phyloP scores from a whole-genome alignment of 2,797 vertebrate genomes.

The Simalia tracyae region DNA sequence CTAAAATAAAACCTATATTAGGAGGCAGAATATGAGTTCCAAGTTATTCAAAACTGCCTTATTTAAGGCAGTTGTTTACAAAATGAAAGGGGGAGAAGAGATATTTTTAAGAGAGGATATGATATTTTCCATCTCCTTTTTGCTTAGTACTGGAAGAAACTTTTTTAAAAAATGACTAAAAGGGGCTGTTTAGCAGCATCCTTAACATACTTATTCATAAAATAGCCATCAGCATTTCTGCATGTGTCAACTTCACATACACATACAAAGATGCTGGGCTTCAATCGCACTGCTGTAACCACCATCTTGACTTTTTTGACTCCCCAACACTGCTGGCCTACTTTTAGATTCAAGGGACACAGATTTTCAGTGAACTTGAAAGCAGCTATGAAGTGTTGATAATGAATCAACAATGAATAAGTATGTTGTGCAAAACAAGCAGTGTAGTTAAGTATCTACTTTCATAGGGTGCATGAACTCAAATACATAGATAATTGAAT shows the following conservation, averaged over 20 bases:
- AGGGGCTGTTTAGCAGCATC: not conserved
- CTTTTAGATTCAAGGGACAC: not conserved
- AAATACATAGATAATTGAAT: not conserved
- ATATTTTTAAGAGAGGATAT: not conserved
- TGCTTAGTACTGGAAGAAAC: not conserved
- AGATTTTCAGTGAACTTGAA: not conserved
- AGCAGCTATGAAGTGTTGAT: not conserved
- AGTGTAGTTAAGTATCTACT: not conserved
- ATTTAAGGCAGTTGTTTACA: not conserved
- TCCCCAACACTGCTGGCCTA: not conserved
- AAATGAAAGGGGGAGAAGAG: not conserved
- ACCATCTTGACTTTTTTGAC: no score
- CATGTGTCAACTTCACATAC: not conserved
- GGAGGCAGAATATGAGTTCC: not conserved
- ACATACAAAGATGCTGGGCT: not conserved
- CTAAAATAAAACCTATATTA: not conserved
- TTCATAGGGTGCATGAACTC: not conserved
- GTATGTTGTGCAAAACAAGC: not conserved
- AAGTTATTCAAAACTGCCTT: not conserved
- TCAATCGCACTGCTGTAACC: no score
- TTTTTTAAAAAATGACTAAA: not conserved
- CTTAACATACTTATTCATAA: not conserved
- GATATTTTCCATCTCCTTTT: not conserved
- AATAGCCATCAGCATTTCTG: not conserved
- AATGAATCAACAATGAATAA: not conserved